These are phyloP conservation scores for Simalia tracyae DNA, from an alignment of 2,797 vertebrate genomes.

Conservation along the genomic window DNA sequence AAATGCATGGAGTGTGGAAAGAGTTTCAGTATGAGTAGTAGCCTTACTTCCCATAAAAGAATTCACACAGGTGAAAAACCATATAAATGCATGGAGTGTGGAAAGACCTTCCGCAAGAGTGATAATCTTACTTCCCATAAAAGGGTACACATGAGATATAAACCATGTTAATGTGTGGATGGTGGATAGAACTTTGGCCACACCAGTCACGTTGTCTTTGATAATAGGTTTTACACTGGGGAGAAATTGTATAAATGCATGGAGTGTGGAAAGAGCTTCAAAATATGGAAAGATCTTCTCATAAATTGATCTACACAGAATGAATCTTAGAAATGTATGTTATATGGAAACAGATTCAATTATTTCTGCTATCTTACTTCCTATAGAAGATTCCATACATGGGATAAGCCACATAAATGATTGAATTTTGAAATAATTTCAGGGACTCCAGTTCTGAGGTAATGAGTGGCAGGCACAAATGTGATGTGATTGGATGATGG, in stretches of 20 bases:
- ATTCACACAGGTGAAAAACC: not conserved
- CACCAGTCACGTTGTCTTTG: not conserved
- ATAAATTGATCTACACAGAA: not conserved
- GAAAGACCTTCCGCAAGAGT: not conserved
- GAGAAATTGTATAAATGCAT: too few species aligned
- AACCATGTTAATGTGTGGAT: not conserved
- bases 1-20: not conserved
- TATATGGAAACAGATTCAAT: too few species aligned
- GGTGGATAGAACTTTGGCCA: not conserved
- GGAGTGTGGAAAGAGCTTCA: not conserved
- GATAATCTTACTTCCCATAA: not conserved
- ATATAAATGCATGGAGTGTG: not conserved
- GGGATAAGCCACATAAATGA: too few species aligned
- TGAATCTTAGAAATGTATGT: too few species aligned
- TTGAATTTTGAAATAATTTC: too few species aligned
- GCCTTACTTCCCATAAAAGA: not conserved
- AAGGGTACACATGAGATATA: not conserved
- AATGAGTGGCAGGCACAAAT: too few species aligned
- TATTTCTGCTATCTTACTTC: too few species aligned
- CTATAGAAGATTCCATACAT: too few species aligned
- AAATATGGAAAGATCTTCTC: not conserved
- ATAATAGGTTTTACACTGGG: not conserved
- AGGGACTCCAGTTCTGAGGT: too few species aligned
- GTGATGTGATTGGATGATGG: too few species aligned
- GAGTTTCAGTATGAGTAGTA: not conserved